Evolutionary conservation across 2,888 invertebrate genomes (phyloP), one percentile per base, ranked within the genome.

Genomic region (Scaptomyza polygonia): DNA sequence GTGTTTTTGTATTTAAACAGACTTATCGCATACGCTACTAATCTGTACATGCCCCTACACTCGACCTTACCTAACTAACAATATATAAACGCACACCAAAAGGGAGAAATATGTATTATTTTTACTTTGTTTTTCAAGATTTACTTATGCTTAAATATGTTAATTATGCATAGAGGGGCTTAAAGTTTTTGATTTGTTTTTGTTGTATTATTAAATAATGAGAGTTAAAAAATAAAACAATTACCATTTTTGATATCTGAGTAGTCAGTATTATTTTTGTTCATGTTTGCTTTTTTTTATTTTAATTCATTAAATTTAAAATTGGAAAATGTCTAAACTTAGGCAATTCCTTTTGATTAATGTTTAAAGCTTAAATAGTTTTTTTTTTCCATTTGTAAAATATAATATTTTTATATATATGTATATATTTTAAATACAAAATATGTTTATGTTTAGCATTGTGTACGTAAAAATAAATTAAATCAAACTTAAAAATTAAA

Each of bases 301-400:
- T 40, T 54, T 53, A 53, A 51, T 66, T 43, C 29, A 40, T 70
- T 63, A 71, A 74, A 74, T 63, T 76, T 71, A 49, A 57, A 74
- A 76, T 55, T 76, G 62, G 67, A 74, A 74, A 67, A 39, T 77
- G 34, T 57, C 66, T 59, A 78, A 43, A 34, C 64, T 67, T 71
- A 62, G 34, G 61, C 54, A 62, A 59, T 69, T 58, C 55, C 40
- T 73, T 84, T 80, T 78, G 73, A 85, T 81, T 81, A 67, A 72
- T 62, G 66, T 72, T 81, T 85, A 88, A 88, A 79, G 81, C 77
- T 84, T 80, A 84, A 65, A 82, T 83, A 85, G n/a, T 21, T n/a
- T 11, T 47, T 14, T 45, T 14, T 64, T 79, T 79, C 77, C 67
- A 67, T 49, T 65, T 78, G 65, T 62, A 66, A 73, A 74, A 67